Conservation (phyloP, 2,113 vertebrate genomes). For the Lampris megalopsis region DNA sequence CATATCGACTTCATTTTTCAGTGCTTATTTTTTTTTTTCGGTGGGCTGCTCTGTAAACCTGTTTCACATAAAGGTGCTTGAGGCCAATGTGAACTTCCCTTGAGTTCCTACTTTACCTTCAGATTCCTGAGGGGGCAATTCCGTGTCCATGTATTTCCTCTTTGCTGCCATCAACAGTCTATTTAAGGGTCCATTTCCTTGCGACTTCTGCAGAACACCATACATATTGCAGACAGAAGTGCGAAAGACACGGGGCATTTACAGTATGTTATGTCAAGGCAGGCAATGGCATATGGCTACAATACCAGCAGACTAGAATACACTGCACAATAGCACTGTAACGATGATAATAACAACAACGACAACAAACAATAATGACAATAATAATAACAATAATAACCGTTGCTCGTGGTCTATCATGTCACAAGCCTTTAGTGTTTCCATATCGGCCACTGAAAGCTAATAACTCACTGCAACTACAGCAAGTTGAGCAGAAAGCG, state of each 20-base stretch:
- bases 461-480: constrained; percentile 13
- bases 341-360: neutral
- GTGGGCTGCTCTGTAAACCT: constrained; percentile 15
- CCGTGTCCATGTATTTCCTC: constrained; percentile 88
- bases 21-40: neutral
- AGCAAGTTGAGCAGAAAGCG: constrained; percentile 10
- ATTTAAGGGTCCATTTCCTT: constrained; percentile 88
- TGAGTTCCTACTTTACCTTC: constrained; percentile 85
- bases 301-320: neutral
- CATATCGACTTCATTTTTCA: neutral
- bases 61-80: constrained; percentile 24
- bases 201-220: constrained; percentile 85
- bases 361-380: neutral
- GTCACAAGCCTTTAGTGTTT: neutral
- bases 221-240: constrained; percentile 61
- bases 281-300: constrained; percentile 15
- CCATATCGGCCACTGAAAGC: neutral
- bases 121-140: constrained; percentile 89
- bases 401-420: neutral
- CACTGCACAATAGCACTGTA: neutral
- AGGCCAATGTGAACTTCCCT: constrained; percentile 26
- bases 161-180: constrained; percentile 86
- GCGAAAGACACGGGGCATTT: constrained; percentile 45
- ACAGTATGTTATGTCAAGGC: constrained; percentile 32
- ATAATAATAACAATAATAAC: neutral